Evolutionary conservation across 2,888 invertebrate genomes (phyloP).

Genomic region (Drosophila nigritarsus): DNA sequence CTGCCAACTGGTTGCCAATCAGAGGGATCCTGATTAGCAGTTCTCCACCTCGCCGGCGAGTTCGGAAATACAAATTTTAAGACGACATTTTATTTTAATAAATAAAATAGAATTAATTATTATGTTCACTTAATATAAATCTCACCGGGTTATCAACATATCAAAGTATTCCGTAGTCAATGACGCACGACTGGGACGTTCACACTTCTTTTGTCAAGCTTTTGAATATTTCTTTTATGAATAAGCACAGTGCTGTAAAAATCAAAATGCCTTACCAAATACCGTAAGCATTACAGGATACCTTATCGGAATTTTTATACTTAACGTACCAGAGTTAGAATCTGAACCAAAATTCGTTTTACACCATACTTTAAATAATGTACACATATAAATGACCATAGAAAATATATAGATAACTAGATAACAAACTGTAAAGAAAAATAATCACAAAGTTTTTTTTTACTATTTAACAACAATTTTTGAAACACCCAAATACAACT

Average conservation of each 20-base stretch:
- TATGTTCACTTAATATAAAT: not conserved
- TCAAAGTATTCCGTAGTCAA: no score
- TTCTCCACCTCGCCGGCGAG: not conserved
- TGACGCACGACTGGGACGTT: not conserved
- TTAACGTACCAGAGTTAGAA: accelerated
- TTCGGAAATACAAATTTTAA: not conserved
- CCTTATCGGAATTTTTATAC: not conserved
- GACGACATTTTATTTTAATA: not conserved
- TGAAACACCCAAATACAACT: not conserved
- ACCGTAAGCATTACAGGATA: not conserved
- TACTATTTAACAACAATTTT: not conserved
- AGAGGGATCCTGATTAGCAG: not conserved
- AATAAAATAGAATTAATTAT: not conserved
- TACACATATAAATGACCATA: not conserved
- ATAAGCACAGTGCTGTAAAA: no score
- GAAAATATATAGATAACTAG: not conserved
- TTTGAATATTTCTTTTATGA: not conserved
- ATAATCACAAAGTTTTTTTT: not conserved
- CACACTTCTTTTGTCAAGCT: accelerated
- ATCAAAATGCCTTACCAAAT: not conserved
- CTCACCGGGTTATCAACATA: not conserved
- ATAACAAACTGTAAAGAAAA: not conserved
- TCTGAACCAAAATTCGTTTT: no score
- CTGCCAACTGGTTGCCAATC: not conserved
- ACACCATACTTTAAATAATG: not conserved